These are phyloP conservation scores for Leptopilina drosophilae DNA, from an alignment of 2,888 invertebrate species.

Conservation along the genomic window DNA sequence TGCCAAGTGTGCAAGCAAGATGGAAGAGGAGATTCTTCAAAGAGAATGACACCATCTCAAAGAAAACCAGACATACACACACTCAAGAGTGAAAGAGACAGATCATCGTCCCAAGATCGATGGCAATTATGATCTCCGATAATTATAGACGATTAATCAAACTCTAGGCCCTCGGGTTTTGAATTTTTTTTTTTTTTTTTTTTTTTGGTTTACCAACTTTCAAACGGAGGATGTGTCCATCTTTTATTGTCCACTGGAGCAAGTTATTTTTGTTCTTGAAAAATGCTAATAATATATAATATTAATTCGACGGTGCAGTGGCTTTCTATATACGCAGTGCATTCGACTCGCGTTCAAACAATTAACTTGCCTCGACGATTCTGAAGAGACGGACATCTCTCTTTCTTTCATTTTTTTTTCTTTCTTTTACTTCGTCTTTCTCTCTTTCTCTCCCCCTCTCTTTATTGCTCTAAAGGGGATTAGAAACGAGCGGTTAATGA, in stretches of 20 bases:
- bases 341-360: conserved; percentile 33
- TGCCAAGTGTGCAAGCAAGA: conserved; percentile 59
- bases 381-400: not conserved
- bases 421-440: too few species aligned
- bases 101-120: not conserved
- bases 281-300: conserved; percentile 18
- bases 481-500: not conserved
- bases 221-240: not conserved
- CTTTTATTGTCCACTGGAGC: not conserved
- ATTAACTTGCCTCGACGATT: conserved; percentile 31
- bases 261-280: not conserved
- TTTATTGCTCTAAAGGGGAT: not conserved
- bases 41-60: conserved; percentile 42
- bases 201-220: too few species aligned
- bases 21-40: conserved; percentile 47
- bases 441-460: too few species aligned
- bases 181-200: not conserved
- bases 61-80: not conserved
- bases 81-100: not conserved
- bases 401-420: too few species aligned
- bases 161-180: not conserved
- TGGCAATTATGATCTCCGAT: conserved; percentile 28
- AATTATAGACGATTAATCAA: conserved; percentile 34
- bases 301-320: not conserved
- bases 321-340: not conserved